Conservation (phyloP, 2,797 vertebrate genomes). For the Rhincodon typus region DNA sequence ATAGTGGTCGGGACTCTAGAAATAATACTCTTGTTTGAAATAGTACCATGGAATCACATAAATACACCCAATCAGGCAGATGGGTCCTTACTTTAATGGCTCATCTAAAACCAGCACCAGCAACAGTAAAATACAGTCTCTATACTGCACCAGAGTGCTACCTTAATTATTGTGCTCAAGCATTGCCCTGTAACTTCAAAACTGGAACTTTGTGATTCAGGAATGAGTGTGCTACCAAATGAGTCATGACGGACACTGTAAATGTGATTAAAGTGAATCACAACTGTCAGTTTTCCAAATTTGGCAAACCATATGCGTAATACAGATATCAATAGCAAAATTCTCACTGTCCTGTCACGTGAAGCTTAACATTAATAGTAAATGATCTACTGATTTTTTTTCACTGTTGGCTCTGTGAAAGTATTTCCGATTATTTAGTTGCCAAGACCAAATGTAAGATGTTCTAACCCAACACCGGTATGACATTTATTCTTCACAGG, state of each 20-base stretch:
- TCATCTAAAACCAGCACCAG: too few species aligned
- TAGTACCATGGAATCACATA: too few species aligned
- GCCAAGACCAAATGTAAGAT: neutral
- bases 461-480: neutral
- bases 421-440: neutral
- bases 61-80: too few species aligned
- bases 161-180: neutral
- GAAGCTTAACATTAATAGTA: slow-evolving; percentile 14
- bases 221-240: neutral
- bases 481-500: neutral
- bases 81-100: too few species aligned
- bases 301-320: neutral
- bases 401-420: neutral
- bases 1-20: neutral
- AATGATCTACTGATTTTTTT: neutral
- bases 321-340: neutral
- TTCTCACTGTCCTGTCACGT: neutral
- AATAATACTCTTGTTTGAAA: too few species aligned
- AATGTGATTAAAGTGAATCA: neutral
- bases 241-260: neutral
- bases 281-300: neutral
- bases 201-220: neutral
- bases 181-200: neutral
- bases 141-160: neutral
- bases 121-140: neutral